Evolutionary conservation across 2,113 vertebrate genomes (phyloP).

Genomic region (Mustela nigripes): DNA sequence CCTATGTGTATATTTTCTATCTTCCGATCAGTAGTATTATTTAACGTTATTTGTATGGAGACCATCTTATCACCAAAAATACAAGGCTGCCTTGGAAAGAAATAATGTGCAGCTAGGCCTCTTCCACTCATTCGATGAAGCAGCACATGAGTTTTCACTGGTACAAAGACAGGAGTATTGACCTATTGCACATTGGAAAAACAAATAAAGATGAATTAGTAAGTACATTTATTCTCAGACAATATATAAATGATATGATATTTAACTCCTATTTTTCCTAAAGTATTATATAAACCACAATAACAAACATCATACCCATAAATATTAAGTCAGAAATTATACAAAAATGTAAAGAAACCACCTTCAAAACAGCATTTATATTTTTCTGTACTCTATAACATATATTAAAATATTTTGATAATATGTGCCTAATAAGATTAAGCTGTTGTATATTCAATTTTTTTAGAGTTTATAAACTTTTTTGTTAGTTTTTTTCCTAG

Average conservation of each 20-base stretch:
- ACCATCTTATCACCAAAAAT: slow-evolving; percentile 93
- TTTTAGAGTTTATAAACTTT: neutral
- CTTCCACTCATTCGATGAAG: slow-evolving; percentile 98
- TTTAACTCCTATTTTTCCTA: slow-evolving; percentile 19
- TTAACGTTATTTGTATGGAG: slow-evolving; percentile 93
- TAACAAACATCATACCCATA: neutral
- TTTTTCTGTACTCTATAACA: neutral
- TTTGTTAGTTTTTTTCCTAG: neutral
- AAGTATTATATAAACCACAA: slow-evolving; percentile 21
- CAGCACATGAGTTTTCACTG: slow-evolving; percentile 91
- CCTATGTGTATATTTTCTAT: slow-evolving; percentile 94
- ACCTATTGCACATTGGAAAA: slow-evolving; percentile 86
- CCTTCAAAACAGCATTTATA: neutral
- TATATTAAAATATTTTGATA: slow-evolving; percentile 41
- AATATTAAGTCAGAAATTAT: slow-evolving; percentile 29
- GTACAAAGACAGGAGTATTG: slow-evolving; percentile 90
- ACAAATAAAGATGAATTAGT: slow-evolving; percentile 57
- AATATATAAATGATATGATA: neutral
- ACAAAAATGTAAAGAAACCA: slow-evolving; percentile 33
- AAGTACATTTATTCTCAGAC: slow-evolving; percentile 51
- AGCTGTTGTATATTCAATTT: neutral
- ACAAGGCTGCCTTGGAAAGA: slow-evolving; percentile 94
- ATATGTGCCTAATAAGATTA: neutral
- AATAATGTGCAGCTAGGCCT: slow-evolving; percentile 94
- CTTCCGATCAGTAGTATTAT: slow-evolving; percentile 91